Conservation (phyloP, 2,113 vertebrate species). For the Calidris pygmaea region DNA sequence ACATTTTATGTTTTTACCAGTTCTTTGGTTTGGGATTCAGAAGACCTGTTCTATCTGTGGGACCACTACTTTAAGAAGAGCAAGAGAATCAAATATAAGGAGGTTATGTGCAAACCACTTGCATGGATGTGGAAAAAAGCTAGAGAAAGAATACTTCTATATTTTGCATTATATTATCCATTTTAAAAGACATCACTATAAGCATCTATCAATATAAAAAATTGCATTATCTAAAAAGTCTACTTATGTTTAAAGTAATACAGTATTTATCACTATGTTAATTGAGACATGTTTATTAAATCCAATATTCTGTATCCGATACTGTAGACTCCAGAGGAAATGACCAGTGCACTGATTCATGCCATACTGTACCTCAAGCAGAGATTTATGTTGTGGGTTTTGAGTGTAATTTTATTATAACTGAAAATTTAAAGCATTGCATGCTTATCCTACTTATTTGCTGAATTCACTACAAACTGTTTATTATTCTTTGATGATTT, state of each 20-base stretch:
- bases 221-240: not conserved
- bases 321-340: not conserved
- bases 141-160: not conserved
- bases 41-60: not conserved
- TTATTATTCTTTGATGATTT: conserved; percentile 1
- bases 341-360: not conserved
- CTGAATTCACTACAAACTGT: conserved; percentile 33
- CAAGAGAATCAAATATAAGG: not conserved
- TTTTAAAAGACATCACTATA: not conserved
- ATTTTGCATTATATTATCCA: not conserved
- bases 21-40: not conserved
- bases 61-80: not conserved
- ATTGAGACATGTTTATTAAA: not conserved
- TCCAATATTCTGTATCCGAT: not conserved
- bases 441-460: not conserved
- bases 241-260: not conserved
- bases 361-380: not conserved
- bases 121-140: not conserved
- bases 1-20: not conserved
- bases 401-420: not conserved
- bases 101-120: not conserved
- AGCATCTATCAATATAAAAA: not conserved
- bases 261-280: not conserved
- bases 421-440: not conserved
- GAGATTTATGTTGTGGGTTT: not conserved